Base-by-base conservation (phyloP, 2,797 vertebrate species). In the Notolepis coatsorum region DNA sequence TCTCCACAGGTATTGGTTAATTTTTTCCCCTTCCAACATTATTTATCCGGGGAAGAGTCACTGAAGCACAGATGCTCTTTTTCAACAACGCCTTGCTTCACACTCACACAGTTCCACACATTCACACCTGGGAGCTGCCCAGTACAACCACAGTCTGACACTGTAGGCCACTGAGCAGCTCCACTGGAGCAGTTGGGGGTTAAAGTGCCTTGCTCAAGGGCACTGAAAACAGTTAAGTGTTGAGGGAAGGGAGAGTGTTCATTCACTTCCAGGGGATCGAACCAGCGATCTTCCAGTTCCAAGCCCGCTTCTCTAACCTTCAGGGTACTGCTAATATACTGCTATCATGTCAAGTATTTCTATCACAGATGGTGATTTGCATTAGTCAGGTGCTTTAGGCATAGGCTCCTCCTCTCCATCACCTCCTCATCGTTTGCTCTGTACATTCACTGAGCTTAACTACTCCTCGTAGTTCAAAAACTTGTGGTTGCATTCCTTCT, bases 401-500 rank as follows among this genome's bases (percentile, higher is more conserved):
- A 75, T 49, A 7, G 33, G 53, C 23, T 59, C 71, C 4, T 1
- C 4, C 27, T 8, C 17, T 1, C 45, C 18, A 27, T 89, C 88
- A 92, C 55, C 87, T 91, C 63, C 41, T 80, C 74, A 1, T 69
- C 77, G 28, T 37, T 63, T 67, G 79, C 47, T 82, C 70, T 30
- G 56, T 72, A 57, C 73, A 70, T 60, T 87, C 81, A 46, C 39
- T 62, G 71, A 71, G 68, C 25, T 58, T 43, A 92, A 68, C 64
- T 85, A 82, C 60, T 88, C 77, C 73, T 91, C 89, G 30, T 91
- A 90, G 79, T 87, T 85, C 61, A 92, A 62, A 63, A 87, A 79
- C 21, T 52, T 53, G 56, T 88, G 83, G 71, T 84, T 90, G 71
- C 55, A 84, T 12, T 91, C 83, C 17, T 91, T 89, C 73, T 91